Evolutionary conservation across 2,888 invertebrate species (phyloP), one percentile per base, ranked within the genome.

Genomic region (Mellilla xanthometata): DNA sequence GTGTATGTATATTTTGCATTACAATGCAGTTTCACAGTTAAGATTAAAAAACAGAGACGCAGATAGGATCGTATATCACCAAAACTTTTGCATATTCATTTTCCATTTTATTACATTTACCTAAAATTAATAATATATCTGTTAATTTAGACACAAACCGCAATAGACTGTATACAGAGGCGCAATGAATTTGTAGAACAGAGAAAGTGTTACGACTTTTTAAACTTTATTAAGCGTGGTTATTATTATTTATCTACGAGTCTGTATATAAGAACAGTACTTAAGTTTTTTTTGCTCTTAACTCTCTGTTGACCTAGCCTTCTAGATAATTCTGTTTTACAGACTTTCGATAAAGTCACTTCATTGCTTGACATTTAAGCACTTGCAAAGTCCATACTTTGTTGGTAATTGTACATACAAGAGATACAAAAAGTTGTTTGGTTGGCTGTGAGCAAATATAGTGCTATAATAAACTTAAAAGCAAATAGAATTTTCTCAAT

Each of bases 131-230:
- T 28, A 28, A 28, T 15, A 28, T 27, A 9, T 4, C 15, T 9
- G 36, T 22, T 36, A 36, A 36, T 36, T 10, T 36, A 19, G 19
- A 22, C 28, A 12, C 29, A 29, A 50, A 39, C 46, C 39, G 27
- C 39, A 43, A 15, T 39, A 39, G 32, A 26, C 23, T 10, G 31
- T 27, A 27, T 35, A 34, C n/a, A 34, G 27, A 40, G 6, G 24
- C 29, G 45, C 28, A 34, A 39, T 39, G 15, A 22, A 23, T 36
- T 46, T 36, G 31, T 41, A 33, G 41, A 48, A 38, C 47, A 10
- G 47, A 42, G 47, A 48, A 48, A 48, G 47, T 48, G 31, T 31
- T 40, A 34, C 26, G 12, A 31, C 27, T 29, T 35, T 29, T 46
- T 22, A 40, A 36, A 31, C 31, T 47, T 41, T 47, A 41, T 41